Percentiles rank a stretch among this genome's conserved stretches.
phyloP scores from a whole-genome alignment of 2,797 vertebrate species.

The Eutrigla gurnardus region DNA sequence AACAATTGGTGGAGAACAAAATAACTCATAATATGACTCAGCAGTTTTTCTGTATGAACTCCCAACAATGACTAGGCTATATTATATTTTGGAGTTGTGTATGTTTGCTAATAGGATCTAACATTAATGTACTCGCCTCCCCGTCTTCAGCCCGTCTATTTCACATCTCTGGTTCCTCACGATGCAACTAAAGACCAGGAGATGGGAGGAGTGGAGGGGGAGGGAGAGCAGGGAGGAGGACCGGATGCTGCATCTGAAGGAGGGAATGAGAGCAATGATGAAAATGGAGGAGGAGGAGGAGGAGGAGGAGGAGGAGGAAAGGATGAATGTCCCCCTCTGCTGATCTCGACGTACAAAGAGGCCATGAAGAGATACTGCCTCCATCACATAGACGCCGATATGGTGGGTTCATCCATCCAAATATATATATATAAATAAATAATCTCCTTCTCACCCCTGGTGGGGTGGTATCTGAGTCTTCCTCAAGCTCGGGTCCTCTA shows the following conservation, averaged over 20 bases:
- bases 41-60: too few relatives aligned
- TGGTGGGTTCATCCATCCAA: constrained; percentile 84
- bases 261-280: background rate
- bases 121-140: background rate
- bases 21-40: too few relatives aligned
- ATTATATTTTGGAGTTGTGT: too few relatives aligned
- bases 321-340: constrained; percentile 17
- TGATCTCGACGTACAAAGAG: constrained; percentile 84
- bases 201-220: background rate
- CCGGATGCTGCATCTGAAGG: constrained; percentile 8
- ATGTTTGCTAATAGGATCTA: too few relatives aligned
- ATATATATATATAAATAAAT: too few relatives aligned
- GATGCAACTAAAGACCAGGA: constrained; percentile 23
- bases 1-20: too few relatives aligned
- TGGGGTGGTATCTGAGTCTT: too few relatives aligned
- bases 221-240: constrained; percentile 33
- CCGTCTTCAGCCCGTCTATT: constrained; percentile 87
- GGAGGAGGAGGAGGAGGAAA: background rate
- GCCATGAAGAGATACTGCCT: constrained; percentile 85
- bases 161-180: constrained; percentile 84
- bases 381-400: constrained; percentile 86
- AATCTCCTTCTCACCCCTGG: too few relatives aligned
- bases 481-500: too few relatives aligned
- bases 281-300: background rate
- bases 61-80: too few relatives aligned